Evolutionary conservation across 2,888 invertebrate species (phyloP), one percentile per base, ranked within the genome.

Genomic region (Trisateles emortualis): DNA sequence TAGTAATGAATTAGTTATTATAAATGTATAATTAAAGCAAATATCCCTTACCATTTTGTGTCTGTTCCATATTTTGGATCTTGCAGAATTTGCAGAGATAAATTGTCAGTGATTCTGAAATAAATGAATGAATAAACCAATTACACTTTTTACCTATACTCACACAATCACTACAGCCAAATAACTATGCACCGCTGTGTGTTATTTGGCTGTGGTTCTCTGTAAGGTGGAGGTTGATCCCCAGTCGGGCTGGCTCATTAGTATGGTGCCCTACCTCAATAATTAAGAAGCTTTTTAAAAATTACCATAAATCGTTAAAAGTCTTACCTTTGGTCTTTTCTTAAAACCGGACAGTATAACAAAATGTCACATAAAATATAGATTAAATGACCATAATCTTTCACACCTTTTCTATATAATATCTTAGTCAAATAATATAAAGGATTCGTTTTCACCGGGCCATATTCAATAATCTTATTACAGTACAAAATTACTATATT

Each of bases 311-410:
- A 19, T 33, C 2, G 30, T 19, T 16, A 11, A 22, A 44, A 29
- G 32, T 16, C 40, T 60, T 77, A 94, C 94, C 93, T 93, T 70
- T 93, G 93, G 70, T 94, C 94, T 77, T 93, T 94, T 62, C 90
- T 89, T 29, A 87, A 86, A 10, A 93, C 86, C 43, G 90, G 86
- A 41, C 93, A 90, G 78, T 90, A 93, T 9, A 94, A 67, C 48
- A 94, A 67, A 36, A 93, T 85, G 45, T 93, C 90, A 54, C 87
- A 79, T 39, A 94, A 68, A 35, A 93, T 68, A 64, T 84, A 84
- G 33, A 88, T 68, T 49, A 93, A 74, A 38, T 86, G 84, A 1
- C 80, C 76, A 69, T 78, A 73, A 22, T 72, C 60, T 10, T 60
- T 48, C 16, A 83, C 56, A 44, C 72, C 52, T 30, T 68, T 79